These are phyloP conservation scores for Barnardius zonarius DNA, from an alignment of 2,113 vertebrate species.

Conservation along the genomic window DNA sequence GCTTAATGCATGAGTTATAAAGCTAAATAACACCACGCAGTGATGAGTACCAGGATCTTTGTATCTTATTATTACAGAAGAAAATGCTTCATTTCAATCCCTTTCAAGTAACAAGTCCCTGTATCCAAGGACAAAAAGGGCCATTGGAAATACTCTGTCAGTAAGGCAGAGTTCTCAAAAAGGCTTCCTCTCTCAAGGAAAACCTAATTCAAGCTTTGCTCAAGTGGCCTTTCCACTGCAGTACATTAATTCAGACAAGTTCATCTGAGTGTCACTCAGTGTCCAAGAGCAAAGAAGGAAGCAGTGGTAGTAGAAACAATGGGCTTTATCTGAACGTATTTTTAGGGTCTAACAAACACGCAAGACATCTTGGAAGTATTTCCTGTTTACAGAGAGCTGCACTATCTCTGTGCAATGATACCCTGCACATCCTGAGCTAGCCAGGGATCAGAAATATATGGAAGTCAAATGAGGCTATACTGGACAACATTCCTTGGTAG, in stretches of 20 bases:
- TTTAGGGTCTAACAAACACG: slow-evolving; percentile 71
- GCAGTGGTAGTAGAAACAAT: slow-evolving; percentile 74
- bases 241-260: slow-evolving; percentile 71
- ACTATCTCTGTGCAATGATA: slow-evolving; percentile 50
- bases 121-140: background rate
- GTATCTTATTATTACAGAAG: background rate
- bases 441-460: slow-evolving; percentile 9
- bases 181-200: slow-evolving; percentile 58
- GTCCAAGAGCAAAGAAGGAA: slow-evolving; percentile 52
- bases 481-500: background rate
- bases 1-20: background rate
- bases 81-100: background rate
- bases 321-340: slow-evolving; percentile 76
- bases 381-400: slow-evolving; percentile 78
- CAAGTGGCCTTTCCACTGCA: slow-evolving; percentile 62
- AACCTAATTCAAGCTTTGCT: slow-evolving; percentile 30
- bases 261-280: slow-evolving; percentile 68
- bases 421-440: slow-evolving; percentile 29
- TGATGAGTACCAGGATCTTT: background rate
- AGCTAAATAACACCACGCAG: background rate
- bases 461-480: background rate
- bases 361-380: slow-evolving; percentile 76
- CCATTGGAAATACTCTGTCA: background rate
- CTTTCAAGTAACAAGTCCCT: background rate
- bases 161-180: background rate